These are phyloP conservation scores for Rattus rattus DNA, from an alignment of 2,113 vertebrate species.

Conservation along the genomic window DNA sequence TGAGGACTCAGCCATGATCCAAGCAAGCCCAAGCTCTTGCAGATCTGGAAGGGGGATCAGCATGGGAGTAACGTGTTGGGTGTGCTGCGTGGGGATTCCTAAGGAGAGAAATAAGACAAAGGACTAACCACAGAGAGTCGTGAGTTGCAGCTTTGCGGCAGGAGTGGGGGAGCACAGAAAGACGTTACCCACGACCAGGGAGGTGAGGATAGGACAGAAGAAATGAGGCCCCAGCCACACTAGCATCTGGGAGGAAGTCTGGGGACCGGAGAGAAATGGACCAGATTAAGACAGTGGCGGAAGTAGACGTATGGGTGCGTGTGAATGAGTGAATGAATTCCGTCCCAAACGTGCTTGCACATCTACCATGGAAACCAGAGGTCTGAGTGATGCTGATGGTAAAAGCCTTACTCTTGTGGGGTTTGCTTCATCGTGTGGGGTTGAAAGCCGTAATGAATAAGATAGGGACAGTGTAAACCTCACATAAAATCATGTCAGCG, in stretches of 20 bases:
- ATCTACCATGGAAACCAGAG: background rate
- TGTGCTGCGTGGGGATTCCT: background rate
- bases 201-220: background rate
- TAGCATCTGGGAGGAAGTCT: background rate
- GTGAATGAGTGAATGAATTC: conserved; percentile 45
- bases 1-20: background rate
- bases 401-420: background rate
- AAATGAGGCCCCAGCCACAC: background rate
- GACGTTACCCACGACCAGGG: too few relatives aligned
- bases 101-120: background rate
- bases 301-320: too few relatives aligned
- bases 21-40: background rate
- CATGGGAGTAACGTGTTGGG: background rate
- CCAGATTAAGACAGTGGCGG: background rate
- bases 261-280: background rate
- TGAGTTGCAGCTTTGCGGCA: background rate
- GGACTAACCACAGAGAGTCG: background rate
- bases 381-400: background rate
- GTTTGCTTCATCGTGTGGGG: background rate
- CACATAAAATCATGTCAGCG: background rate
- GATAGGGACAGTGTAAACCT: background rate
- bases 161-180: background rate
- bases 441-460: background rate
- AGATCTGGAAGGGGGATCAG: background rate
- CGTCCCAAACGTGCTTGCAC: background rate